These are phyloP conservation scores for Drosophila pegasa DNA, from an alignment of 2,888 invertebrate species.

Conservation along the genomic window DNA sequence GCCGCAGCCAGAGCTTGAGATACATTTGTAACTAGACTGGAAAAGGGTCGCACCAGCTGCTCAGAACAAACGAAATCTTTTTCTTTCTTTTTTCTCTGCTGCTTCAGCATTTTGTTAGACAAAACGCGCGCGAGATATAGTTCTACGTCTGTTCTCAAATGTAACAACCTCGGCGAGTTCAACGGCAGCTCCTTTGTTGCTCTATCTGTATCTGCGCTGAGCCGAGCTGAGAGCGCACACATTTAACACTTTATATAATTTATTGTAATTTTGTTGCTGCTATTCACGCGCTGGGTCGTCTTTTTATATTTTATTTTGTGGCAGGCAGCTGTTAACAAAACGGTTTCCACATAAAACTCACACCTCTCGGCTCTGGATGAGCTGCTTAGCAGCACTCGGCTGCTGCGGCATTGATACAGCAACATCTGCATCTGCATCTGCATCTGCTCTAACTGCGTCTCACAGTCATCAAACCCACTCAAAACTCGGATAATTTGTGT, in stretches of 20 bases:
- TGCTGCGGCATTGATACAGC: conserved; percentile 27
- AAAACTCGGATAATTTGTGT: conserved; percentile 57
- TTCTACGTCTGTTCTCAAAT: conserved; percentile 20
- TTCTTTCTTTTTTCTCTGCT: conserved; percentile 16
- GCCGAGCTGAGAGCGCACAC: conserved; percentile 28
- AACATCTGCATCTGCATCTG: conserved; percentile 32
- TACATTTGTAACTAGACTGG: conserved; percentile 60
- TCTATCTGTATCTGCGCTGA: conserved; percentile 17
- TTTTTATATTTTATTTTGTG: conserved; percentile 31
- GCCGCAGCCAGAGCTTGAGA: conserved; percentile 44
- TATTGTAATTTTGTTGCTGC: conserved; percentile 68
- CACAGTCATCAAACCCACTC: conserved; percentile 68
- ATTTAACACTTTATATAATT: conserved; percentile 81
- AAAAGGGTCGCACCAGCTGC: conserved; percentile 56
- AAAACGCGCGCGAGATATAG: conserved; percentile 44
- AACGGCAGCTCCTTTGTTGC: conserved; percentile 38
- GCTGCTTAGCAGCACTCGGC: conserved; percentile 35
- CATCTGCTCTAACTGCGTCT: conserved; percentile 45
- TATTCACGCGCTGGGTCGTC: conserved; percentile 43
- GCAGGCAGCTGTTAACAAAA: conserved; percentile 77
- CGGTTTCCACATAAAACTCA: conserved; percentile 79
- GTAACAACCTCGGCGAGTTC: conserved; percentile 22
- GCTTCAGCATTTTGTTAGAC: conserved; percentile 59
- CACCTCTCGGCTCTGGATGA: conserved; percentile 51
- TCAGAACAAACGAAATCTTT: conserved; percentile 50